These are phyloP conservation scores for Willisornis vidua DNA, from an alignment of 2,113 vertebrate genomes.

Conservation along the genomic window DNA sequence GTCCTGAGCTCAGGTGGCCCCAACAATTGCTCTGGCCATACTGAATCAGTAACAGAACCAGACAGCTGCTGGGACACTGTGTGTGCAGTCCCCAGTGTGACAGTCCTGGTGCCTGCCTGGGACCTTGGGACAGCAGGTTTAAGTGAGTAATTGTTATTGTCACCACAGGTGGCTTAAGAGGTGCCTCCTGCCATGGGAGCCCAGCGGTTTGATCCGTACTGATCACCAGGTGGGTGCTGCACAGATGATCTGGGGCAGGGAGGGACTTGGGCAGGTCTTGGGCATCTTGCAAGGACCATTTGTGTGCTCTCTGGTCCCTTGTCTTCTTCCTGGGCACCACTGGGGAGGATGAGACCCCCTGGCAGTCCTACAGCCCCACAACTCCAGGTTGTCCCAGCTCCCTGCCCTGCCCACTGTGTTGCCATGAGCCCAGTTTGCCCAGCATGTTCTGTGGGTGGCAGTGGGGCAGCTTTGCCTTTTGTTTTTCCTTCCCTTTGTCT, in stretches of 20 bases:
- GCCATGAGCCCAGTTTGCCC: accelerated
- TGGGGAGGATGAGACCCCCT: background rate
- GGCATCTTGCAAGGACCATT: background rate
- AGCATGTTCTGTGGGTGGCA: accelerated
- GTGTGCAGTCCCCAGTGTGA: background rate
- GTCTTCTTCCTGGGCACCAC: background rate
- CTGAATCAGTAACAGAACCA: background rate
- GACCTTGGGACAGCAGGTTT: background rate
- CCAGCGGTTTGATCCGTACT: background rate
- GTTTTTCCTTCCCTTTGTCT: slow-evolving; percentile 16
- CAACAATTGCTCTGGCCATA: background rate
- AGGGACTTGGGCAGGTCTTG: background rate
- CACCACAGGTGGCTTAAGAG: too few relatives aligned
- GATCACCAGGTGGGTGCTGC: accelerated
- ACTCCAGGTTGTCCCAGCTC: background rate
- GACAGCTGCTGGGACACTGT: background rate
- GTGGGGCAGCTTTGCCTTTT: background rate
- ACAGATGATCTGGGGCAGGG: background rate
- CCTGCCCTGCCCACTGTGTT: accelerated
- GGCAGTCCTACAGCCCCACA: background rate
- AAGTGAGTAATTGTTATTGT: background rate
- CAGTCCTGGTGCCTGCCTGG: background rate
- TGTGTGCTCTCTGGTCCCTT: background rate
- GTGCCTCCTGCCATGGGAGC: background rate
- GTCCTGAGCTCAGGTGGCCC: too few relatives aligned